Percentiles rank a stretch among this genome's conserved stretches.
These are phyloP conservation scores for Cyrtonyx montezumae DNA, from an alignment of 2,113 vertebrate genomes.

Conservation along the genomic window DNA sequence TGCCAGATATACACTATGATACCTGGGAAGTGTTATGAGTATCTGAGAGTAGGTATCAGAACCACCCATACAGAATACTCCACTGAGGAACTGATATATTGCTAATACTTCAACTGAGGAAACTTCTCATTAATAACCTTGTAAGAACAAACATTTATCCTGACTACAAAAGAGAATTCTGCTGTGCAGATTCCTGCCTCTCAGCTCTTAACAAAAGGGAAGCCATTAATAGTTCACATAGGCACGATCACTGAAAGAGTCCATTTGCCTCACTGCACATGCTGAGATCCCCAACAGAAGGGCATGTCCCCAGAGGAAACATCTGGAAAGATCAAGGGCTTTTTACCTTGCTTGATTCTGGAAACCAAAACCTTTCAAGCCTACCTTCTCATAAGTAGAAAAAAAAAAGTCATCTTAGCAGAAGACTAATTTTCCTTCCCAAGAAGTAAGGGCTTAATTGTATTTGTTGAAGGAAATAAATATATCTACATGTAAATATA, in stretches of 20 bases:
- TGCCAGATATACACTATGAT: background rate
- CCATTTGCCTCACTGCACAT: background rate
- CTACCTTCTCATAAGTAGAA: background rate
- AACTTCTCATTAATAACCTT: background rate
- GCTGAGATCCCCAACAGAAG: background rate
- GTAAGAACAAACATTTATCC: background rate
- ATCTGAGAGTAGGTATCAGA: background rate
- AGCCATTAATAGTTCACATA: background rate
- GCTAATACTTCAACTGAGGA: background rate
- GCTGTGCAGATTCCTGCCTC: background rate
- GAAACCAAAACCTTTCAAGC: background rate
- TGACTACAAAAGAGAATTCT: background rate
- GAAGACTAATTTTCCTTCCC: background rate
- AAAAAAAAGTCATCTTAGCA: background rate
- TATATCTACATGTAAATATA: background rate
- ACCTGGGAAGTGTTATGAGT: background rate
- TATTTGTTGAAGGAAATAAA: constrained; percentile 26
- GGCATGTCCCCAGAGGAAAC: constrained; percentile 27
- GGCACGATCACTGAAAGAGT: background rate
- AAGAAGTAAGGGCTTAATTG: background rate
- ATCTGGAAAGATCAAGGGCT: constrained; percentile 30
- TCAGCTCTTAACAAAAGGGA: background rate
- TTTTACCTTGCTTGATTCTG: constrained; percentile 30
- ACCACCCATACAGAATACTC: background rate
- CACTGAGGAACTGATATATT: background rate